phyloP scores from a whole-genome alignment of 2,113 vertebrate genomes.

The Paramisgurnus dabryanus region DNA sequence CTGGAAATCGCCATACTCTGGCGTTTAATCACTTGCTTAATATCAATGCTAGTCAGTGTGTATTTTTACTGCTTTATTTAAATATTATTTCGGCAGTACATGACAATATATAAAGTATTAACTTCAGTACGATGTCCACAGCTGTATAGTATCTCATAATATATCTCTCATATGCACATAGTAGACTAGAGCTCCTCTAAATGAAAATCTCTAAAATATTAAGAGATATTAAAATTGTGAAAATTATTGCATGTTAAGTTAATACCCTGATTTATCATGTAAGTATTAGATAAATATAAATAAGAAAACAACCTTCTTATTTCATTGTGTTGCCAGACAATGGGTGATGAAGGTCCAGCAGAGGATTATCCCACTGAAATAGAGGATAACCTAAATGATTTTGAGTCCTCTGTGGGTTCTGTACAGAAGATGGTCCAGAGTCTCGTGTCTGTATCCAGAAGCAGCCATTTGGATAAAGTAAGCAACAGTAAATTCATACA shows the following conservation, averaged over 20 bases:
- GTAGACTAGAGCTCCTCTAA: no score
- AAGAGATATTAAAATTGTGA: neutral
- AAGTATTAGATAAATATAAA: neutral
- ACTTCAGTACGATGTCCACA: neutral
- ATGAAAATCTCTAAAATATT: neutral
- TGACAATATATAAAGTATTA: neutral
- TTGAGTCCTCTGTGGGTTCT: slow-evolving; percentile 81
- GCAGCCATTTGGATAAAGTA: slow-evolving; percentile 84
- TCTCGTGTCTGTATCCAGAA: slow-evolving; percentile 85
- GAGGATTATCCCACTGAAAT: slow-evolving; percentile 95
- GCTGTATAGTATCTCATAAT: neutral
- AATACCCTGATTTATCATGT: neutral
- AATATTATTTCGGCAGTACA: neutral
- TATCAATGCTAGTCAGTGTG: no score
- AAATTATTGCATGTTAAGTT: no score
- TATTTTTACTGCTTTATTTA: neutral
- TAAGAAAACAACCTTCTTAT: neutral
- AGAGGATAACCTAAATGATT: slow-evolving; percentile 83
- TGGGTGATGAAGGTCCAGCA: slow-evolving; percentile 66
- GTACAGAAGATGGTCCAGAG: slow-evolving; percentile 86
- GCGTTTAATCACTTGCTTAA: no score
- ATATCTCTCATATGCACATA: neutral
- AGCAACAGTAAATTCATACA: neutral
- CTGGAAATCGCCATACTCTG: neutral
- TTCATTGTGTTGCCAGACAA: slow-evolving; percentile 36